These are phyloP conservation scores for Orthonevra nobilis DNA, from an alignment of 2,888 invertebrate genomes.

Conservation along the genomic window DNA sequence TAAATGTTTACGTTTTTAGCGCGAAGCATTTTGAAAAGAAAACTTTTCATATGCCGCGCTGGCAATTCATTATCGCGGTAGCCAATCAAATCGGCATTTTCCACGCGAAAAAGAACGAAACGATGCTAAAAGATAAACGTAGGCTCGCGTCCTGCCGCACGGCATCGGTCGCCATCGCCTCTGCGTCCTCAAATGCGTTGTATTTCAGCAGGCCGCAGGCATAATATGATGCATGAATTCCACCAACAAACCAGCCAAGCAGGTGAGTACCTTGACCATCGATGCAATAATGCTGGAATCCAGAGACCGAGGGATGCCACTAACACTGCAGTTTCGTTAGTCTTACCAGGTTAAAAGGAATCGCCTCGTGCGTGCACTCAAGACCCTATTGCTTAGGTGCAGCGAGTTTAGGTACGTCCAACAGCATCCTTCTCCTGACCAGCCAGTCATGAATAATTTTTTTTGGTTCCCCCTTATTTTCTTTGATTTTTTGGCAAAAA, in stretches of 20 bases:
- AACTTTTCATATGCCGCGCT: conserved; percentile 52
- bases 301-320: conserved; percentile 37
- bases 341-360: conserved; percentile 37
- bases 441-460: conserved; percentile 45
- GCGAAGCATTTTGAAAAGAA: too few species aligned
- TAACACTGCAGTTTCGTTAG: not conserved
- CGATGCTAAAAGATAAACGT: conserved; percentile 27
- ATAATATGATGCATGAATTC: conserved; percentile 68
- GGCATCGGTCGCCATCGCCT: conserved; percentile 14
- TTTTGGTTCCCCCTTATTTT: conserved; percentile 19
- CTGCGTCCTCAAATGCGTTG: conserved; percentile 21
- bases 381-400: conserved; percentile 37
- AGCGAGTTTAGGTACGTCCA: conserved; percentile 34
- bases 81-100: conserved; percentile 70
- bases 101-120: conserved; percentile 62
- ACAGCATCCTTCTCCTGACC: conserved; percentile 9
- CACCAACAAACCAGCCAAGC: conserved; percentile 65
- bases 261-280: conserved; percentile 60
- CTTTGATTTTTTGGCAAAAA: conserved; percentile 46
- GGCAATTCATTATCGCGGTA: conserved; percentile 66
- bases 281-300: conserved; percentile 34
- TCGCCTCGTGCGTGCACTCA: conserved; percentile 45
- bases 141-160: conserved; percentile 24
- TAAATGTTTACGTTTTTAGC: too few species aligned
- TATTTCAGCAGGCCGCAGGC: conserved; percentile 54